Conservation (phyloP, 2,797 vertebrate species). For the Threskiornis aethiopicus region DNA sequence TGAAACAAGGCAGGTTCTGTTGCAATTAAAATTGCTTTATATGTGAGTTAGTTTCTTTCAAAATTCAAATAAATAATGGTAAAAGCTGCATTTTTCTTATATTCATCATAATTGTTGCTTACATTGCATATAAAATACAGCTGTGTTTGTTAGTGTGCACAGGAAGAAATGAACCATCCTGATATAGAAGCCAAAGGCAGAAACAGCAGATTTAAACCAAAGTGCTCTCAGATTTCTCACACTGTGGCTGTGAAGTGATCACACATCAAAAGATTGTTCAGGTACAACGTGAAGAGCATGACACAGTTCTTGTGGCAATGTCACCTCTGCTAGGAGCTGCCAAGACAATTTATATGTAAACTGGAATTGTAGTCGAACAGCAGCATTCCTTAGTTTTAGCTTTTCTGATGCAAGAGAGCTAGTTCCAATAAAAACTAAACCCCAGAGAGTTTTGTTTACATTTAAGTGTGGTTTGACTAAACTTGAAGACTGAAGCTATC, state of each 20-base stretch:
- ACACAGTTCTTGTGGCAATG: not conserved
- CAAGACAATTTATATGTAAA: not conserved
- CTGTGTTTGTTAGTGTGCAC: not conserved
- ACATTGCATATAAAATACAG: not conserved
- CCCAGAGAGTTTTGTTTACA: not conserved
- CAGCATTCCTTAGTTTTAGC: not conserved
- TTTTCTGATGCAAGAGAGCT: not conserved
- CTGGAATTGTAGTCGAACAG: not conserved
- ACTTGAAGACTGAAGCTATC: not conserved
- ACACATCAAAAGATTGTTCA: not conserved
- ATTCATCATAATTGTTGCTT: not conserved
- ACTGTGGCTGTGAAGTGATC: not conserved
- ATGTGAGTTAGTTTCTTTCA: not conserved
- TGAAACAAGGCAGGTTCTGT: not conserved
- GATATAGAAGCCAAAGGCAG: not conserved
- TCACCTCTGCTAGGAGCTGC: not conserved
- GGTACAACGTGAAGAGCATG: not conserved
- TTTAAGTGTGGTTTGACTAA: not conserved
- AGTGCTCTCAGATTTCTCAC: not conserved
- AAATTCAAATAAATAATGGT: not conserved
- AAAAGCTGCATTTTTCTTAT: not conserved
- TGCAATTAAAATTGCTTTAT: not conserved
- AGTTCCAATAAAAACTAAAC: not conserved
- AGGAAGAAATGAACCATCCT: not conserved
- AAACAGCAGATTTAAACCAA: too few relatives aligned